Evolutionary conservation across 2,113 vertebrate species (phyloP).

Genomic region (Benitochromis conjunctus): DNA sequence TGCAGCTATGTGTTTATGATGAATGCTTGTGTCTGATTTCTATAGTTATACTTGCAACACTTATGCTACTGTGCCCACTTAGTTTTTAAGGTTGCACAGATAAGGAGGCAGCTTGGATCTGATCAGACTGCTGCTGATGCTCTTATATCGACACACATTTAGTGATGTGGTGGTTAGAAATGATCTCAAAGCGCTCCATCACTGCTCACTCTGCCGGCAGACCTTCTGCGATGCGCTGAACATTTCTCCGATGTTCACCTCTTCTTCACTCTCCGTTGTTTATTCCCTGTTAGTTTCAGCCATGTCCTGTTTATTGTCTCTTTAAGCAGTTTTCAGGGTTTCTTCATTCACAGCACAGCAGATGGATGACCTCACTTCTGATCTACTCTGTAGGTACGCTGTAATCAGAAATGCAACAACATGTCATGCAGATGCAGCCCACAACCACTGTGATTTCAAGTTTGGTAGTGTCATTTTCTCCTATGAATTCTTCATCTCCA

Average conservation of each 20-base stretch:
- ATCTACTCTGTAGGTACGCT: neutral
- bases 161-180: neutral
- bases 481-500: neutral
- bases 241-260: neutral
- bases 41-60: neutral
- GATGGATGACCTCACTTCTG: neutral
- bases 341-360: neutral
- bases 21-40: neutral
- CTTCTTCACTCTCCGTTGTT: neutral
- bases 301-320: neutral
- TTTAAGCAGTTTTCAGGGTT: neutral
- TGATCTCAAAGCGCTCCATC: too few relatives aligned
- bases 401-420: neutral
- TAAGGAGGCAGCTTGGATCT: neutral
- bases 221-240: neutral
- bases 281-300: neutral
- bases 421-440: neutral
- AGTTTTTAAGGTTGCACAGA: neutral
- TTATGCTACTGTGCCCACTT: neutral
- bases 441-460: neutral
- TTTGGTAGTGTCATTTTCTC: neutral
- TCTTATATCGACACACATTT: neutral
- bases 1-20: neutral
- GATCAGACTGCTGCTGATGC: neutral
- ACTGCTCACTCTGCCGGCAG: neutral